phyloP scores from a whole-genome alignment of 2,113 vertebrate genomes.

The Perca flavescens region DNA sequence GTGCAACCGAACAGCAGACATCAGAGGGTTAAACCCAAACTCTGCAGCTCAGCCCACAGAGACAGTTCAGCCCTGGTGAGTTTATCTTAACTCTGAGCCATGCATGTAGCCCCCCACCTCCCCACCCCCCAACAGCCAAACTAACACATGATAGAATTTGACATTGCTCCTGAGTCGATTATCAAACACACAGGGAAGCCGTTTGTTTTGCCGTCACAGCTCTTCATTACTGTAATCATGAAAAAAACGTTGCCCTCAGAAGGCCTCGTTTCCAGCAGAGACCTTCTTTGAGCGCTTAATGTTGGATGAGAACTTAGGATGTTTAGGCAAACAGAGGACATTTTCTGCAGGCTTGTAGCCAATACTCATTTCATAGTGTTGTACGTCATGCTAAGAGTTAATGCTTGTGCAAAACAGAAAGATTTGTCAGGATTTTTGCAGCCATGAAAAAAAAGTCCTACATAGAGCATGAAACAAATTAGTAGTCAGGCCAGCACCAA shows the following conservation, averaged over 20 bases:
- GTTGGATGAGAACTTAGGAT: slow-evolving; percentile 25
- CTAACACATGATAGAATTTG: slow-evolving; percentile 50
- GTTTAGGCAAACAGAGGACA: slow-evolving; percentile 35
- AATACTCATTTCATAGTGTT: slow-evolving; percentile 1
- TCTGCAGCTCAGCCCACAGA: slow-evolving; percentile 67
- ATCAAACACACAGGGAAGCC: slow-evolving; percentile 39
- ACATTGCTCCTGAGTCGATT: slow-evolving; percentile 57
- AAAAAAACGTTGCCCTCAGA: slow-evolving; percentile 13
- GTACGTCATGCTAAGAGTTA: slow-evolving; percentile 17
- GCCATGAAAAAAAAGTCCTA: not conserved
- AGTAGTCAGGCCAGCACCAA: not conserved
- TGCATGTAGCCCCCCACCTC: slow-evolving; percentile 30
- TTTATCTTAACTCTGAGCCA: slow-evolving; percentile 60
- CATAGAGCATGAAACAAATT: not conserved
- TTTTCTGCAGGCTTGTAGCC: slow-evolving; percentile 29
- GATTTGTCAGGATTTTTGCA: not conserved
- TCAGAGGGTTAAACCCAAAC: slow-evolving; percentile 80
- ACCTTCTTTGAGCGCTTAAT: slow-evolving; percentile 1
- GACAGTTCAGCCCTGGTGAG: slow-evolving; percentile 55
- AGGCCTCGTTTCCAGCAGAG: slow-evolving; percentile 36
- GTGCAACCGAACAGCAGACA: slow-evolving; percentile 68
- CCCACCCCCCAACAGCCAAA: slow-evolving; percentile 32
- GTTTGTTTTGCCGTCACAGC: slow-evolving; percentile 39
- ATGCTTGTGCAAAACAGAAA: not conserved
- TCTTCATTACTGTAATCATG: slow-evolving; percentile 40